These are phyloP conservation scores for Pimpla rufipes DNA, from an alignment of 2,888 invertebrate genomes.

Conservation along the genomic window DNA sequence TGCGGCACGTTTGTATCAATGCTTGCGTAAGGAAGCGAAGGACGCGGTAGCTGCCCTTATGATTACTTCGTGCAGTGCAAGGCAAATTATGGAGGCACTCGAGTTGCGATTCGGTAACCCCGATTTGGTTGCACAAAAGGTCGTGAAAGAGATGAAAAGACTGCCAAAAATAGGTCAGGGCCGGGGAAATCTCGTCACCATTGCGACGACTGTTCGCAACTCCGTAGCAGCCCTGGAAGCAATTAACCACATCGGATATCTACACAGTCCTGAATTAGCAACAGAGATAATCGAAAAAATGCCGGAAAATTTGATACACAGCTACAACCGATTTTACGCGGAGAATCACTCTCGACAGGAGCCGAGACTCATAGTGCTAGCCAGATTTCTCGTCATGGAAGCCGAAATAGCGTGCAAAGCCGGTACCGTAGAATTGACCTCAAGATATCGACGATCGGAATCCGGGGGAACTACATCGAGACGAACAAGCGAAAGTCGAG, in stretches of 20 bases:
- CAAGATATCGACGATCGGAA: too few species aligned
- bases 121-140: constrained; percentile 22
- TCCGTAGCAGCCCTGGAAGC: constrained; percentile 54
- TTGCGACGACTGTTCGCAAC: constrained; percentile 59
- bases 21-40: constrained; percentile 52
- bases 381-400: too few species aligned
- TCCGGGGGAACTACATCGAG: too few species aligned
- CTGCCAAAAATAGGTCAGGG: constrained; percentile 44
- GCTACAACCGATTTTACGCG: constrained; percentile 23
- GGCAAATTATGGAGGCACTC: constrained; percentile 42
- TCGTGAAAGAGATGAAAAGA: constrained; percentile 43
- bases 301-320: constrained; percentile 15
- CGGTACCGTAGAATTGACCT: too few species aligned
- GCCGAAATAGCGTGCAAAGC: too few species aligned
- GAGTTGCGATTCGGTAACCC: constrained; percentile 60
- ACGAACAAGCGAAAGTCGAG: too few species aligned
- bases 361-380: too few species aligned
- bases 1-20: constrained; percentile 39
- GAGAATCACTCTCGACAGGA: not conserved
- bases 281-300: constrained; percentile 14
- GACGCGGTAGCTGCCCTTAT: constrained; percentile 59
- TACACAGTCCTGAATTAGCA: constrained; percentile 34
- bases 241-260: constrained; percentile 31
- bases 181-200: constrained; percentile 18
- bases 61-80: constrained; percentile 31